These are phyloP conservation scores for Parnassius orleans DNA, from an alignment of 2,888 invertebrate genomes.

Conservation along the genomic window DNA sequence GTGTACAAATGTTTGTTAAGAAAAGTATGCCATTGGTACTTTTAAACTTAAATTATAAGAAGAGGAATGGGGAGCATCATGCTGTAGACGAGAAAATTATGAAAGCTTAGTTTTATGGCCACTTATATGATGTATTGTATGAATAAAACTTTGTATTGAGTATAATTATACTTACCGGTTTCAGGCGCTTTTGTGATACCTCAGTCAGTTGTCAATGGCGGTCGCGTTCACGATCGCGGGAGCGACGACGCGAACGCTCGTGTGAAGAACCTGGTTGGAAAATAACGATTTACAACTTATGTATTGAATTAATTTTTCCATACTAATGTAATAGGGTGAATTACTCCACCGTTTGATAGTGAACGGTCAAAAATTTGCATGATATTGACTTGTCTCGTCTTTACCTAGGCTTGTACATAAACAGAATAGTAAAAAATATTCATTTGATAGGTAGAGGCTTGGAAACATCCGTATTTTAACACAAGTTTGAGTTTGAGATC, in stretches of 20 bases:
- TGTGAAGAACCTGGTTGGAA: slow-evolving; percentile 56
- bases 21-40: slow-evolving; percentile 28
- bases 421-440: too few species aligned
- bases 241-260: slow-evolving; percentile 67
- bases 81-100: slow-evolving; percentile 25
- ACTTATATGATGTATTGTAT: neutral
- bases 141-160: slow-evolving; percentile 5
- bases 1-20: slow-evolving; percentile 29
- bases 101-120: neutral
- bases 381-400: too few species aligned
- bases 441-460: too few species aligned
- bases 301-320: neutral
- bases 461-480: too few species aligned
- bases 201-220: slow-evolving; percentile 73
- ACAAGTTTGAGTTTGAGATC: too few species aligned
- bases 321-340: too few species aligned
- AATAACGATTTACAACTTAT: neutral
- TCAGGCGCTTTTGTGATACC: slow-evolving; percentile 78
- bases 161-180: slow-evolving; percentile 67
- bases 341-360: too few species aligned
- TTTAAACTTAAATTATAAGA: slow-evolving; percentile 27
- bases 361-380: too few species aligned
- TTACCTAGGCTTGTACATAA: too few species aligned
- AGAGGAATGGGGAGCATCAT: slow-evolving; percentile 15
- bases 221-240: slow-evolving; percentile 73